phyloP scores from a whole-genome alignment of 1,140 invertebrate genomes.

The Hesperophylax magnus region DNA sequence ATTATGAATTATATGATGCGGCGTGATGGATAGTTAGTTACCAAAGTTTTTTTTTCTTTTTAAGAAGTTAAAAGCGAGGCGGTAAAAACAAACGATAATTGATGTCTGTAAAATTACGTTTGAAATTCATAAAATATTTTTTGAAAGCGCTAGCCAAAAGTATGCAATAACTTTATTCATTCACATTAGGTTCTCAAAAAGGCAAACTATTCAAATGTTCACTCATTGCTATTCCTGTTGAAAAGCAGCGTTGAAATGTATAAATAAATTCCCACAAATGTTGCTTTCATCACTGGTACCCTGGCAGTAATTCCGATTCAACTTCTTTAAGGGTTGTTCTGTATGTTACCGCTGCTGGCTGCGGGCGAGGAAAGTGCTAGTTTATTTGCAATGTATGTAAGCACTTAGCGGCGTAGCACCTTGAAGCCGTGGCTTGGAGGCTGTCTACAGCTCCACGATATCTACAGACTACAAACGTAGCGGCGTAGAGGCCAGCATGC shows the following conservation, averaged over 20 bases:
- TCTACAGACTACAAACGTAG: too few species aligned
- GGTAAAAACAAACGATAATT: too few species aligned
- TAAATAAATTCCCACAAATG: constrained; percentile 27
- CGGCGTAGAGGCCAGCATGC: too few species aligned
- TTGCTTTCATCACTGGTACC: constrained; percentile 8
- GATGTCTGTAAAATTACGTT: too few species aligned
- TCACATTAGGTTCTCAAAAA: not conserved
- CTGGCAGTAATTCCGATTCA: constrained; percentile 19
- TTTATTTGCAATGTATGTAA: constrained; percentile 34
- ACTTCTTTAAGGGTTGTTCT: constrained; percentile 31
- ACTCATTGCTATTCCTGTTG: constrained; percentile 13
- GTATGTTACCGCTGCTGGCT: constrained; percentile 15
- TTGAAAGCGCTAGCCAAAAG: too few species aligned
- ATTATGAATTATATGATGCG: too few species aligned
- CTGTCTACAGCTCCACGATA: too few species aligned
- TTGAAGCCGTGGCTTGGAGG: not conserved
- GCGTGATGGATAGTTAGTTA: too few species aligned
- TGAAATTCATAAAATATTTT: too few species aligned
- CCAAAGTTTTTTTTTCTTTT: too few species aligned
- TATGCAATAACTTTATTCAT: not conserved
- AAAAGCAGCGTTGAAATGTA: constrained; percentile 11
- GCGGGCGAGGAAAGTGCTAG: constrained; percentile 11
- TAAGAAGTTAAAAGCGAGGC: too few species aligned
- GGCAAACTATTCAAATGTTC: constrained; percentile 1
- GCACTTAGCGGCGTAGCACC: constrained; percentile 14